Conservation (phyloP, 2,888 invertebrate species). For the Spicauda simplicius region DNA sequence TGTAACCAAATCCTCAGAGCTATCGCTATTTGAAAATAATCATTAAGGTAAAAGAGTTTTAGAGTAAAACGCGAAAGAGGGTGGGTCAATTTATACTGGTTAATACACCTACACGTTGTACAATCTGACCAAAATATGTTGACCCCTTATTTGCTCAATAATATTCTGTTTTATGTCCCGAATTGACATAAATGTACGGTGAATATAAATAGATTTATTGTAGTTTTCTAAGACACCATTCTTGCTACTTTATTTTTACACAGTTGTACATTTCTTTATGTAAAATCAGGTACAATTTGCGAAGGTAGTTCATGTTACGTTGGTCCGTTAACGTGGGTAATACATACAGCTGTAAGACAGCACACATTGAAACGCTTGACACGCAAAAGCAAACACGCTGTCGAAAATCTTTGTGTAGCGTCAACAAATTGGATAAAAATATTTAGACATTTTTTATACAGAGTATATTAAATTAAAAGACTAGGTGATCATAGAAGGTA, state of each 20-base stretch:
- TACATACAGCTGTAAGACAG: conserved; percentile 17
- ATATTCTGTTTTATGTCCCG: background rate
- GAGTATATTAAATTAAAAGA: too few relatives aligned
- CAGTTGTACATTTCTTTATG: too few relatives aligned
- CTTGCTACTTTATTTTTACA: background rate
- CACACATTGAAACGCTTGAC: conserved; percentile 61
- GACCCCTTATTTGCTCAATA: background rate
- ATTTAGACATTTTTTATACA: too few relatives aligned
- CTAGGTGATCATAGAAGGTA: too few relatives aligned
- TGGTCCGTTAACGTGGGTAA: conserved; percentile 6
- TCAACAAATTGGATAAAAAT: conserved; percentile 44
- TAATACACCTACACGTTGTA: background rate
- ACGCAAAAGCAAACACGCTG: conserved; percentile 75
- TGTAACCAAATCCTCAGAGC: conserved; percentile 2
- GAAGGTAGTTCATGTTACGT: conserved; percentile 15
- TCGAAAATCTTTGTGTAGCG: conserved; percentile 68
- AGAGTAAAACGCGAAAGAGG: conserved; percentile 1
- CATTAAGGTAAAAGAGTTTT: background rate
- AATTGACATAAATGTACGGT: background rate
- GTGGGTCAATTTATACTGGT: conserved; percentile 7
- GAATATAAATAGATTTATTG: background rate
- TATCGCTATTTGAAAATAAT: conserved; percentile 1
- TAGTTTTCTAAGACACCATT: background rate
- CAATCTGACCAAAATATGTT: background rate
- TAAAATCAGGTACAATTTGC: background rate